Evolutionary conservation across 1,140 invertebrate genomes (phyloP), one percentile per base, ranked within the genome.

Genomic region (Solenopsis invicta): DNA sequence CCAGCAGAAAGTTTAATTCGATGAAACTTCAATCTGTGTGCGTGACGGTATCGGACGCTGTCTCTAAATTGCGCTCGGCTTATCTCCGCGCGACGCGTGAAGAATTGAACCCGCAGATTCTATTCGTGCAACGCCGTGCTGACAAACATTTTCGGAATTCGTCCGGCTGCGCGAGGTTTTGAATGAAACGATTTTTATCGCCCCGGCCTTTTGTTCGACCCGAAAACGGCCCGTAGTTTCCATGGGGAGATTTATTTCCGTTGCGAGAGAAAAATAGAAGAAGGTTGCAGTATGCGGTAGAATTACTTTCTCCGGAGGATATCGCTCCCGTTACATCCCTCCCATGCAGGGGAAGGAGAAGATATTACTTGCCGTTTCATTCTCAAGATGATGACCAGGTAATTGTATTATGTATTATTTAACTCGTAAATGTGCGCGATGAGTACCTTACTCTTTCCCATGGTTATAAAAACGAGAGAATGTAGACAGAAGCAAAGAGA

Each of bases 1-100:
- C 18, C n/a, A 18, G 16, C n/a, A 41, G 56, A 88, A 89, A 89
- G 87, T 88, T 89, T 89, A 89, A 86, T 89, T 89, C 77, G 56
- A 86, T 72, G 76, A 52, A 89, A 88, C 87, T 89, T 89, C 37
- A 50, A 16, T 56, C 54, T 18, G 24, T 41, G 67, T 29, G 67
- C 62, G 48, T 37, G 48, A 13, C 29, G 21, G 5, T 52, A 81
- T 72, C 71, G 69, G 21, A 12, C 29, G 69, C 62, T 37, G 75
- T 77, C 77, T 56, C 76, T 41, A 59, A 62, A 86, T 77, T 78
- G 21, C 72, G 18, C 50, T 16, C 34, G 50, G 64, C 50, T 76
- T 77, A 82, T 72, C 84, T 69, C 4, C 4, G 66, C n/a, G 13
- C 16, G n/a, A 50, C 69, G 67, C 76, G 59, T 45, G 61, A 75